Percentiles rank a stretch among this genome's conserved stretches.
Conservation (phyloP, 2,797 vertebrate species). For the Macroramphosus scolopax region DNA sequence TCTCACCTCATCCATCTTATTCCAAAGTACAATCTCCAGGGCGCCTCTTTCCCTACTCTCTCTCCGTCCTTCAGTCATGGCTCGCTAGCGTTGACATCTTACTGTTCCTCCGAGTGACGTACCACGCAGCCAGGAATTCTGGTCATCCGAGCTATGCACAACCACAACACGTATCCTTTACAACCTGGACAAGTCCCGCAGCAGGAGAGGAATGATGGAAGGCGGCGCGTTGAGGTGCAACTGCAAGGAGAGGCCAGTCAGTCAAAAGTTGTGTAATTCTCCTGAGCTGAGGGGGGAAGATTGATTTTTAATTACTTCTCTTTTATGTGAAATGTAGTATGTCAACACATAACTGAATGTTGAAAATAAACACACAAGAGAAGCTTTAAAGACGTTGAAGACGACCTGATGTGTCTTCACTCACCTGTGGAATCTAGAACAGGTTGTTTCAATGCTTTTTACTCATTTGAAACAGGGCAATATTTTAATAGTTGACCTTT, state of each 20-base stretch:
- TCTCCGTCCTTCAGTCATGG: slow-evolving; percentile 35
- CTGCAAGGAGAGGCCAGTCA: neutral
- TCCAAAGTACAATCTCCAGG: slow-evolving; percentile 46
- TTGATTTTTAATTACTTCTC: slow-evolving; percentile 21
- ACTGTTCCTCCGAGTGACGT: slow-evolving; percentile 51
- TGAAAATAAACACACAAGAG: too few species aligned
- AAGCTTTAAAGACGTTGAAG: too few species aligned
- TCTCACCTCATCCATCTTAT: slow-evolving; percentile 69
- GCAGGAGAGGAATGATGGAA: slow-evolving; percentile 20
- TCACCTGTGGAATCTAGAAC: too few species aligned
- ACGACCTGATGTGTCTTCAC: too few species aligned
- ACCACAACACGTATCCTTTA: slow-evolving; percentile 60
- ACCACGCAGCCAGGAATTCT: slow-evolving; percentile 57
- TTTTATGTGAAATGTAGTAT: slow-evolving; percentile 1
- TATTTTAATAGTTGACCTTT: too few species aligned
- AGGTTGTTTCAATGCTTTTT: too few species aligned
- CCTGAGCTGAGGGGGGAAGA: too few species aligned
- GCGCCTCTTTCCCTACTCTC: slow-evolving; percentile 9
- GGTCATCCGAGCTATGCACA: slow-evolving; percentile 60
- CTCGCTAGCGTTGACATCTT: slow-evolving; percentile 51
- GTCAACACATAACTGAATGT: too few species aligned
- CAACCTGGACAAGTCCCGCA: slow-evolving; percentile 49
- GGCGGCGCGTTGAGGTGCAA: slow-evolving; percentile 29
- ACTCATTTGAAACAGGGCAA: too few species aligned
- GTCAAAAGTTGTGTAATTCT: too few species aligned